Evolutionary conservation across 1,140 invertebrate species (phyloP).

Genomic region (Coelopa frigida): DNA sequence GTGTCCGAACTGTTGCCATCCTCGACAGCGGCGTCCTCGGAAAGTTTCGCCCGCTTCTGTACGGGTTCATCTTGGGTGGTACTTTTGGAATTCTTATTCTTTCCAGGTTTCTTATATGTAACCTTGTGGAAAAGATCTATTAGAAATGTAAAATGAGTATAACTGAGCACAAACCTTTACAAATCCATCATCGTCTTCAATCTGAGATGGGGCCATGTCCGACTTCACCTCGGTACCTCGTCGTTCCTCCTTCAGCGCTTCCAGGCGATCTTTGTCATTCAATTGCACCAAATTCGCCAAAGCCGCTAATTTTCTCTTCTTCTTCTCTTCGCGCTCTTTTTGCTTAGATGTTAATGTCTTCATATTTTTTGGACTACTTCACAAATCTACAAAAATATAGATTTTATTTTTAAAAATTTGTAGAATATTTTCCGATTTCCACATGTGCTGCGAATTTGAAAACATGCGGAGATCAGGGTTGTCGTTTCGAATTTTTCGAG

Average conservation of each 20-base stretch:
- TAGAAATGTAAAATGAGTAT: background rate
- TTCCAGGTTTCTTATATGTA: constrained; percentile 3
- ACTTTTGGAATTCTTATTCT: background rate
- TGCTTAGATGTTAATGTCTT: constrained; percentile 42
- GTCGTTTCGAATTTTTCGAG: no score
- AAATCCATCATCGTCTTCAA: constrained; percentile 20
- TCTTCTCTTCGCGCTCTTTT: constrained; percentile 52
- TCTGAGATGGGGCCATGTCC: constrained; percentile 19
- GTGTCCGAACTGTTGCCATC: background rate
- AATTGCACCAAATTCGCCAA: constrained; percentile 54
- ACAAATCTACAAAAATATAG: no score
- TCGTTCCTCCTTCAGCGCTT: constrained; percentile 18
- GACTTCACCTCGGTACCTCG: background rate
- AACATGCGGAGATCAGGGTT: no score
- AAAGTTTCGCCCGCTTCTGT: constrained; percentile 6
- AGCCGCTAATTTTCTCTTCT: constrained; percentile 56
- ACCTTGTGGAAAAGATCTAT: constrained; percentile 2
- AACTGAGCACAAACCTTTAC: constrained; percentile 15
- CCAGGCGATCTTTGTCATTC: constrained; percentile 51
- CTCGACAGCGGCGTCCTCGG: background rate
- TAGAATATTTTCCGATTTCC: no score
- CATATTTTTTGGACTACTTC: no score
- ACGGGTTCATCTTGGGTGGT: constrained; percentile 1
- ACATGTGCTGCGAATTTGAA: no score
- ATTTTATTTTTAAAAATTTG: no score